Conservation (phyloP, 2,797 vertebrate genomes). For the Valencia hispanica region DNA sequence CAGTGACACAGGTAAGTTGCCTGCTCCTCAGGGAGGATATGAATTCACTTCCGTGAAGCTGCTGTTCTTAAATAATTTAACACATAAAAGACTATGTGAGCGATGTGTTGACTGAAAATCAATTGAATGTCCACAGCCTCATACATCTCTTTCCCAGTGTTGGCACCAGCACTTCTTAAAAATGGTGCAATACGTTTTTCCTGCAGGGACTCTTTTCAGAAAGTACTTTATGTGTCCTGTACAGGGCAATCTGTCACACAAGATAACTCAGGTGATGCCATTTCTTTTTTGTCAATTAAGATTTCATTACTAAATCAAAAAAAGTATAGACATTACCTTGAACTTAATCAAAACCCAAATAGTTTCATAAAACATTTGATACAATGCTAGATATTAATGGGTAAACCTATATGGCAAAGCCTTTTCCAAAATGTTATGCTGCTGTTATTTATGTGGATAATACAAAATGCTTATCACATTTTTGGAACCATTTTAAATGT, state of each 20-base stretch:
- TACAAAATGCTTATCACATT: neutral
- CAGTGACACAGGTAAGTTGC: constrained; percentile 63
- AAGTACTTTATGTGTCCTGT: constrained; percentile 41
- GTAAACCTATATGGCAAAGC: neutral
- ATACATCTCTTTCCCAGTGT: constrained; percentile 63
- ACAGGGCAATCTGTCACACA: constrained; percentile 33
- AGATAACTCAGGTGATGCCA: constrained; percentile 10
- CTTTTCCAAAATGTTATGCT: neutral
- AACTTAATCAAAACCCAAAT: constrained; percentile 1
- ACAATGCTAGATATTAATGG: neutral
- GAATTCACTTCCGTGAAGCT: constrained; percentile 67
- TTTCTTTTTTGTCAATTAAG: constrained; percentile 19
- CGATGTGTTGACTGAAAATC: constrained; percentile 80
- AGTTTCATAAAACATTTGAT: neutral
- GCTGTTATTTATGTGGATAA: neutral
- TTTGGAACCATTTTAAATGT: neutral
- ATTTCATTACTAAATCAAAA: constrained; percentile 14
- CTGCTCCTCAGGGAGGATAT: constrained; percentile 67
- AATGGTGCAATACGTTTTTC: constrained; percentile 60
- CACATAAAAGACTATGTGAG: constrained; percentile 73
- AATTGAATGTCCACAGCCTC: constrained; percentile 71
- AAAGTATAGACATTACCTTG: constrained; percentile 9
- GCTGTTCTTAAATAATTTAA: constrained; percentile 77
- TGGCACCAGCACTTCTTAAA: constrained; percentile 68
- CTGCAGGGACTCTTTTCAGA: constrained; percentile 48